These are phyloP conservation scores for Nothobranchius furzeri DNA, from an alignment of 2,113 vertebrate species.

Conservation along the genomic window DNA sequence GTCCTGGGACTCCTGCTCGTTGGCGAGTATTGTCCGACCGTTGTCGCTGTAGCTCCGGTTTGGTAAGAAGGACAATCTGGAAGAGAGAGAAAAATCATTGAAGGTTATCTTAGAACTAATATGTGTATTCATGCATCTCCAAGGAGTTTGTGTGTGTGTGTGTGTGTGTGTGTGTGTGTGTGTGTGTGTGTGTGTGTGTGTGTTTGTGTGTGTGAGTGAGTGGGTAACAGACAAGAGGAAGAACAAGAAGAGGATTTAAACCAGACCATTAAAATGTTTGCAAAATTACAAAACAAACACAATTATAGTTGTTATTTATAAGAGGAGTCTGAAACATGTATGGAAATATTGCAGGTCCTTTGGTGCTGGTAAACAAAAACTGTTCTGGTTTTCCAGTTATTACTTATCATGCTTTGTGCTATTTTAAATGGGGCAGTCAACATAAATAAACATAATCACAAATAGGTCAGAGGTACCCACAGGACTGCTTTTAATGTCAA, in stretches of 20 bases:
- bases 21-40: conserved; percentile 72
- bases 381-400: neutral
- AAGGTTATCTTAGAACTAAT: neutral
- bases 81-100: conserved; percentile 25
- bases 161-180: conserved; percentile 19
- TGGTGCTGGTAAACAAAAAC: neutral
- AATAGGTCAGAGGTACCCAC: neutral
- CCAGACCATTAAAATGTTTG: too few species aligned
- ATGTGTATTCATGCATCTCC: neutral
- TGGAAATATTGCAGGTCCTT: neutral
- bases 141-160: conserved; percentile 3
- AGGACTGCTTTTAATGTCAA: neutral
- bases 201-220: too few species aligned
- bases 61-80: conserved; percentile 79
- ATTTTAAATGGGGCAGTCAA: conserved; percentile 12
- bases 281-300: too few species aligned
- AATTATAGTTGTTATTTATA: too few species aligned
- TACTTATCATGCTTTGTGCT: conserved; percentile 6
- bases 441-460: conserved; percentile 10
- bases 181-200: conserved; percentile 14
- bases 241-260: too few species aligned
- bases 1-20: conserved; percentile 79
- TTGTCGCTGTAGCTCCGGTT: conserved; percentile 80
- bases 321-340: too few species aligned
- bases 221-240: too few species aligned